Conservation (phyloP, 1,140 invertebrate genomes). For the Potamilus streckersoni region DNA sequence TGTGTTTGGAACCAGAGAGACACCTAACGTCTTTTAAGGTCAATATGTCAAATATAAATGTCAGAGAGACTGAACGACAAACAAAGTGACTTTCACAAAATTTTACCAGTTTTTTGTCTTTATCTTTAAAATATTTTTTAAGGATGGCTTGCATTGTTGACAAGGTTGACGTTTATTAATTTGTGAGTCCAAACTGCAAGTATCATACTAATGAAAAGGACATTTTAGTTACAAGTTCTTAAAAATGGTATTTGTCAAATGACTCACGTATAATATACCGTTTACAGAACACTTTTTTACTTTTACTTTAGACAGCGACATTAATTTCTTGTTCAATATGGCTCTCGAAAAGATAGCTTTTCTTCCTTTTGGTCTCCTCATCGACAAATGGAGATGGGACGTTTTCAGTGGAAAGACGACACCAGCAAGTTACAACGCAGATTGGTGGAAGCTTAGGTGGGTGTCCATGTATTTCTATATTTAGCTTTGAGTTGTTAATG, state of each 20-base stretch:
- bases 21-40: neutral
- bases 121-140: neutral
- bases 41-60: neutral
- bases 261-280: neutral
- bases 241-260: neutral
- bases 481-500: no score
- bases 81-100: no score
- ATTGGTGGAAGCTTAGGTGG: constrained; percentile 67
- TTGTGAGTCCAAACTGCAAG: neutral
- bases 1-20: neutral
- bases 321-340: constrained; percentile 70
- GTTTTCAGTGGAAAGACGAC: constrained; percentile 79
- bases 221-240: neutral
- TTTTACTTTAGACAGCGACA: constrained; percentile 51
- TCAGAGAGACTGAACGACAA: neutral
- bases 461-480: constrained; percentile 23
- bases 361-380: constrained; percentile 85
- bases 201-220: neutral
- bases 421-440: constrained; percentile 54
- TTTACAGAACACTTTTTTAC: neutral
- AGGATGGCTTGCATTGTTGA: neutral
- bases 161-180: neutral
- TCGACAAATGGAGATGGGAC: constrained; percentile 88
- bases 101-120: neutral
- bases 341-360: constrained; percentile 91